Conservation (phyloP, 64 coral and sea anemone species). For the Exaiptasia diaphana region DNA sequence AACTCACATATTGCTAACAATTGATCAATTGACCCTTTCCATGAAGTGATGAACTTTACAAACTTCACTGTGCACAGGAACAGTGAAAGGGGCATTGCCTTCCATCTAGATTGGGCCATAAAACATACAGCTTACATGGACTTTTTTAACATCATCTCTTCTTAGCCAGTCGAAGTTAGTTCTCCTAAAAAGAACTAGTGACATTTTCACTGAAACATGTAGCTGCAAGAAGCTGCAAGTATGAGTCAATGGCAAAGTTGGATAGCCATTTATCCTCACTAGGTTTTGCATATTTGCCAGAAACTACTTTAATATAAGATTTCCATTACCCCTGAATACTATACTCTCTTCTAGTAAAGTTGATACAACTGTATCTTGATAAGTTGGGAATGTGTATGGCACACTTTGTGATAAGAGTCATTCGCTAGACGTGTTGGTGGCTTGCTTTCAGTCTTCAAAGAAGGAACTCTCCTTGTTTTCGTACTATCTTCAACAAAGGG, state of each 20-base stretch:
- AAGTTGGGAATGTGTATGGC: no score
- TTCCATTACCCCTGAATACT: no score
- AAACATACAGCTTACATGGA: conserved; percentile 11
- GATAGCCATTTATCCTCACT: conserved; percentile 27
- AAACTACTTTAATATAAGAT: not conserved
- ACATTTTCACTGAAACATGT: not conserved
- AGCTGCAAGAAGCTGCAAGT: conserved; percentile 11
- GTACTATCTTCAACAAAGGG: not conserved
- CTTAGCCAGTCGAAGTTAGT: conserved; percentile 36
- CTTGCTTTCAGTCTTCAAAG: no score
- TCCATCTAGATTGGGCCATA: conserved; percentile 24
- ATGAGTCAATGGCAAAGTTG: conserved; percentile 47
- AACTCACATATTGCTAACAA: no score
- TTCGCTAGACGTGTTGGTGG: no score
- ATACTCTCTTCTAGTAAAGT: no score
- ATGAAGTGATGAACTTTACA: conserved; percentile 40
- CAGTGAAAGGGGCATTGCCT: conserved; percentile 6
- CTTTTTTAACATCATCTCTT: conserved; percentile 3
- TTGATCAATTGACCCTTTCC: conserved; percentile 36
- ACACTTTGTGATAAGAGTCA: no score
- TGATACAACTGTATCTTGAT: no score
- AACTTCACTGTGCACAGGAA: conserved; percentile 1
- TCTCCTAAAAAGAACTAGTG: not conserved
- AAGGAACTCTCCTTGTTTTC: no score
- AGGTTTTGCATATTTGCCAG: conserved; percentile 2